Evolutionary conservation across 2,888 invertebrate genomes (phyloP).

Genomic region (Orgyia antiqua): DNA sequence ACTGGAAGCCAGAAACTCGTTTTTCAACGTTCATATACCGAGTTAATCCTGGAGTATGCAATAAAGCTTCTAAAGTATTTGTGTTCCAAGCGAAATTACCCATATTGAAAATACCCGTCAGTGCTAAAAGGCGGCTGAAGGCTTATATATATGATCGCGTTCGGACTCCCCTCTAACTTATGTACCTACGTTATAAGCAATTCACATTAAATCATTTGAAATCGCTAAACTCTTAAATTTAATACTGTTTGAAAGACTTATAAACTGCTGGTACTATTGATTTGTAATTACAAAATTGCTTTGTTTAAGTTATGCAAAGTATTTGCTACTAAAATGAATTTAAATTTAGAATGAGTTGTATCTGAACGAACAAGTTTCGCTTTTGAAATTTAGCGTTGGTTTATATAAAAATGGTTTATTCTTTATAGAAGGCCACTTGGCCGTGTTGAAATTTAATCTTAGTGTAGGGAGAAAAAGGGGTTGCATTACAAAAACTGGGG

Average conservation of each 20-base stretch:
- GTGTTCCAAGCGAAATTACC: constrained; percentile 73
- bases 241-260: constrained; percentile 42
- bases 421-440: constrained; percentile 25
- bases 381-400: constrained; percentile 25
- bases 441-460: constrained; percentile 46
- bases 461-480: constrained; percentile 42
- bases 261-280: constrained; percentile 44
- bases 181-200: no score
- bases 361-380: constrained; percentile 29
- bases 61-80: constrained; percentile 75
- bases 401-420: constrained; percentile 29
- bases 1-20: constrained; percentile 53
- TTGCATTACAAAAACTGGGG: constrained; percentile 55
- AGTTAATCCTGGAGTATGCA: constrained; percentile 74
- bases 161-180: constrained; percentile 35
- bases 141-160: constrained; percentile 64
- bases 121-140: constrained; percentile 66
- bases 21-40: constrained; percentile 71
- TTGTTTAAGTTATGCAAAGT: constrained; percentile 49
- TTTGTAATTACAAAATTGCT: constrained; percentile 53
- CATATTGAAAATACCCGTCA: constrained; percentile 76
- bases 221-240: constrained; percentile 45
- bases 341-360: constrained; percentile 33
- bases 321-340: constrained; percentile 45
- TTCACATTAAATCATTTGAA: constrained; percentile 17